Base-by-base conservation (phyloP, 2,888 invertebrate genomes). In the Euclidia mi region DNA sequence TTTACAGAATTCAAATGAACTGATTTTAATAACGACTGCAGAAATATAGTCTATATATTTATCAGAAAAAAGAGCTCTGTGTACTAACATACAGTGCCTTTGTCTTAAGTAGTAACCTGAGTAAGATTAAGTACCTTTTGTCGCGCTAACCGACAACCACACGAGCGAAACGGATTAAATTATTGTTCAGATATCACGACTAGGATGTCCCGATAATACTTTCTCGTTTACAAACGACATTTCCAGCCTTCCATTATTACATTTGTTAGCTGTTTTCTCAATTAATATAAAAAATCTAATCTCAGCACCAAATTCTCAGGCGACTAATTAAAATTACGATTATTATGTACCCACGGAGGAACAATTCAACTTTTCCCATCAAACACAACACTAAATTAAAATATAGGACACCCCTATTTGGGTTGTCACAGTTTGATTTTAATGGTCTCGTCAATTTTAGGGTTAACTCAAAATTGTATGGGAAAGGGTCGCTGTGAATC, bases 401-500 rank as follows among this genome's bases (percentile, higher is more conserved):
- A 88, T 82, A 90, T 83, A 89, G 87, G 67, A 80, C 81, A 86
- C 92, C 92, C 92, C 89, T 90, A 91, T 92, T 76, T 66, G 37
- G 64, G 60, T 59, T 69, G 75, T 79, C 76, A 76, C 66, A 73
- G 80, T 79, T 81, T 82, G 78, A 79, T 79, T 83, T 84, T 82
- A 83, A 84, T 79, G 75, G 76, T 71, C 47, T 67, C 64, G 60
- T 48, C 66, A 67, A n/a, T 76, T 76, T 81, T 81, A 80, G 81
- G 82, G 84, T 85, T 85, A 77, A 69, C 44, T 56, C 60, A 35
- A 74, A 66, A 74, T 62, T 67, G 53, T 66, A 66, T 70, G 62
- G 65, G 55, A 80, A 84, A 79, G 82, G 81, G 82, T 79, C 1
- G 71, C 57, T 74, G 71, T 72, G 76, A 40, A 60, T 67, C 50